phyloP scores from a whole-genome alignment of 2,888 invertebrate genomes.

The Coenonympha arcania region DNA sequence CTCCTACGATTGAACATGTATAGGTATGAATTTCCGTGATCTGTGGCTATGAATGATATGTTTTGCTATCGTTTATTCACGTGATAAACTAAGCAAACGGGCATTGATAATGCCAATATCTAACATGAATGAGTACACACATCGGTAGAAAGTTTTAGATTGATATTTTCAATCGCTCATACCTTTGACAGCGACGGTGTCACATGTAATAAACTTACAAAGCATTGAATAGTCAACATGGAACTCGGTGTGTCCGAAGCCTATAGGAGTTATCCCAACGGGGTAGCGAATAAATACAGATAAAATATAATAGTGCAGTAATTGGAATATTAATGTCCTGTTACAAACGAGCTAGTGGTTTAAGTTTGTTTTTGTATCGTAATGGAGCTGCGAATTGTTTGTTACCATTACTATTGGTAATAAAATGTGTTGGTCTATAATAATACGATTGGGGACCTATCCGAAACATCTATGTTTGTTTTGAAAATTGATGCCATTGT shows the following conservation, averaged over 20 bases:
- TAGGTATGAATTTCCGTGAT: too few species aligned
- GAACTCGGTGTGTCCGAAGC: neutral
- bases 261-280: constrained; percentile 36
- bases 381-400: neutral
- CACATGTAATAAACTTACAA: neutral
- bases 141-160: too few species aligned
- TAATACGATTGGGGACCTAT: too few species aligned
- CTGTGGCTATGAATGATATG: too few species aligned
- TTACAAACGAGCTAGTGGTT: constrained; percentile 26
- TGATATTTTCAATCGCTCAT: neutral
- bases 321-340: constrained; percentile 39
- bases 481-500: too few species aligned
- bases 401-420: neutral
- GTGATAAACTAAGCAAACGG: too few species aligned
- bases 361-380: constrained; percentile 25
- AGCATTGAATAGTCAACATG: neutral
- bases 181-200: neutral
- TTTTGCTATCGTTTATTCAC: too few species aligned
- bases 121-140: too few species aligned
- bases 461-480: too few species aligned
- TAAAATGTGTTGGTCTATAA: too few species aligned
- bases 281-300: constrained; percentile 39
- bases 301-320: constrained; percentile 44
- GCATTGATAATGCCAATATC: too few species aligned
- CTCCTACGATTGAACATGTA: too few species aligned